These are phyloP conservation scores for Pollimyrus isidori DNA, from an alignment of 2,113 vertebrate genomes.

Conservation along the genomic window DNA sequence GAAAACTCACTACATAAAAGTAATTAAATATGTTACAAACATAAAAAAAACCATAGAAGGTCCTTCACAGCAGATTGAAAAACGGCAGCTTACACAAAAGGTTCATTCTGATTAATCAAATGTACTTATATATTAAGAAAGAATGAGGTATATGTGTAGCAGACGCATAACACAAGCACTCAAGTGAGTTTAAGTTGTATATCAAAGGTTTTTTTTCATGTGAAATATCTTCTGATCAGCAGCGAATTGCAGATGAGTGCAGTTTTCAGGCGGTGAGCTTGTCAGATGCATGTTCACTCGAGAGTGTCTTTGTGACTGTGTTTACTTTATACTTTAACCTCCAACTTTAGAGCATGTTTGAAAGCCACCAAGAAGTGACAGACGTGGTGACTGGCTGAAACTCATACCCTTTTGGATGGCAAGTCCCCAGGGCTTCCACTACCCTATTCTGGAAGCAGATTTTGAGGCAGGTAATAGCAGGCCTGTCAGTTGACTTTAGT, in stretches of 20 bases:
- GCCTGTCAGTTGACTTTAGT: conserved; percentile 14
- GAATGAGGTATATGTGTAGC: neutral
- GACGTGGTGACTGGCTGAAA: neutral
- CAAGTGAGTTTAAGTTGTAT: neutral
- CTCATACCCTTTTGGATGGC: conserved; percentile 6
- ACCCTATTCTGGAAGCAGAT: neutral
- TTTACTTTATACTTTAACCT: neutral
- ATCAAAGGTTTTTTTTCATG: neutral
- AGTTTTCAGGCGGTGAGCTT: neutral
- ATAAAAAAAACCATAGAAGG: neutral
- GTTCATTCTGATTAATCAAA: neutral
- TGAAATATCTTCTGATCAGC: neutral
- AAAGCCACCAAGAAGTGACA: neutral
- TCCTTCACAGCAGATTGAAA: neutral
- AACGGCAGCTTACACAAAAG: neutral
- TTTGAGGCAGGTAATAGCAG: conserved; percentile 7
- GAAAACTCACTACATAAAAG: neutral
- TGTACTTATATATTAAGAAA: neutral
- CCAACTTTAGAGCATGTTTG: neutral
- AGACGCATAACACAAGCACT: neutral
- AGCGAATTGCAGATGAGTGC: neutral
- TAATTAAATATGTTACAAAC: neutral
- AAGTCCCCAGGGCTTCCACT: neutral
- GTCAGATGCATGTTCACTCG: neutral
- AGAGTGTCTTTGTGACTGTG: neutral